Evolutionary conservation across 2,113 vertebrate genomes (phyloP).

Genomic region (Stegastes partitus): DNA sequence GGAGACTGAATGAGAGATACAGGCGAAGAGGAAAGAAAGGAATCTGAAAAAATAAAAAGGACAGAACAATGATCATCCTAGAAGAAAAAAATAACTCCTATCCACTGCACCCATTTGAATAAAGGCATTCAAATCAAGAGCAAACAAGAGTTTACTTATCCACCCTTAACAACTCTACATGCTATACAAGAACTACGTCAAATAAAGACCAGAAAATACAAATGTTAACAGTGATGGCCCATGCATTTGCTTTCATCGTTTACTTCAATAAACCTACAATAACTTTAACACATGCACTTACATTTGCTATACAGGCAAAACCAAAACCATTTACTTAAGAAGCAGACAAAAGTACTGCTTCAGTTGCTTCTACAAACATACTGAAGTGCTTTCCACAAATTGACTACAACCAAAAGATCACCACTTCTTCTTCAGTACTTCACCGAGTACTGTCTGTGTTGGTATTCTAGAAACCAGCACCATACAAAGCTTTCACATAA

Average conservation of each 20-base stretch:
- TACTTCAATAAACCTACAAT: slow-evolving; percentile 14
- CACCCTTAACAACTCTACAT: slow-evolving; percentile 61
- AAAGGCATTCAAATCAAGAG: slow-evolving; percentile 41
- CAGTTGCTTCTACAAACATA: slow-evolving; percentile 2
- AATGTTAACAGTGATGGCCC: not conserved
- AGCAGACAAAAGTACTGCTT: slow-evolving; percentile 25
- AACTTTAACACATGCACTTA: slow-evolving; percentile 66
- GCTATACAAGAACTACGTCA: slow-evolving; percentile 10
- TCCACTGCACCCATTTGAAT: slow-evolving; percentile 36
- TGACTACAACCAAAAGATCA: not conserved
- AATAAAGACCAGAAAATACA: slow-evolving; percentile 16
- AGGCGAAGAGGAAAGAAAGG: slow-evolving; percentile 95
- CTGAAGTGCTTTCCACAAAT: not conserved
- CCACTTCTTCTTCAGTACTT: not conserved
- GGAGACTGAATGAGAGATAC: slow-evolving; percentile 96
- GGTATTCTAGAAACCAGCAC: no score
- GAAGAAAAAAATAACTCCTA: slow-evolving; percentile 60
- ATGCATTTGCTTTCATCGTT: slow-evolving; percentile 35
- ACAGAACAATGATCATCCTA: slow-evolving; percentile 87
- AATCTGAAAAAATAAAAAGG: slow-evolving; percentile 93
- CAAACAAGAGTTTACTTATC: slow-evolving; percentile 40
- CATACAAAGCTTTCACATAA: no score
- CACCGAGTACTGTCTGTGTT: no score
- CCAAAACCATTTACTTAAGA: slow-evolving; percentile 4
- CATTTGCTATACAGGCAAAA: slow-evolving; percentile 44